Evolutionary conservation across 2,888 invertebrate genomes (phyloP).

Genomic region (Unio pictorum): DNA sequence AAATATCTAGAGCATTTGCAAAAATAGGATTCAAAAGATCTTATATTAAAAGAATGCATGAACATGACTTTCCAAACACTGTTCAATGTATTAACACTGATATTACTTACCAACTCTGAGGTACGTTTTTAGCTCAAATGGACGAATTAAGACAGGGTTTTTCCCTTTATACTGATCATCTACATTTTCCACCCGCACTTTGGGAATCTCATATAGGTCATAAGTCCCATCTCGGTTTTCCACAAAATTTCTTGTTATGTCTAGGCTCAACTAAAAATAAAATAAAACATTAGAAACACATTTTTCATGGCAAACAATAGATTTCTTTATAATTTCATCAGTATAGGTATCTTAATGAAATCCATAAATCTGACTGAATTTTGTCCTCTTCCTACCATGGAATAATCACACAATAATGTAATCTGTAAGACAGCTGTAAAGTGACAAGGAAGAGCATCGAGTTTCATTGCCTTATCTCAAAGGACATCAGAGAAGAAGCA

Average conservation of each 20-base stretch:
- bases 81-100: background rate
- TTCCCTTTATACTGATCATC: slow-evolving; percentile 54
- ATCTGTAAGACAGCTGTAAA: too few species aligned
- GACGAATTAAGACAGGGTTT: slow-evolving; percentile 73
- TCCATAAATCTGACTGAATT: too few species aligned
- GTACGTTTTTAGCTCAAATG: slow-evolving; percentile 78
- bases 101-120: slow-evolving; percentile 77
- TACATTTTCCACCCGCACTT: slow-evolving; percentile 57
- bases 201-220: slow-evolving; percentile 69
- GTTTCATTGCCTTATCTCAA: too few species aligned
- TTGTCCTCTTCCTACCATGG: too few species aligned
- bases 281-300: background rate
- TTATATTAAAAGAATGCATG: background rate
- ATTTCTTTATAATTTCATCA: too few species aligned
- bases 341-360: too few species aligned
- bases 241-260: slow-evolving; percentile 79
- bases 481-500: too few species aligned
- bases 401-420: too few species aligned
- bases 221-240: slow-evolving; percentile 78
- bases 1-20: too few species aligned
- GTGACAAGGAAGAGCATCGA: too few species aligned
- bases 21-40: too few species aligned
- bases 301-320: too few species aligned
- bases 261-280: slow-evolving; percentile 76
- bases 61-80: background rate